A percentile compares a stretch with the other conserved stretches of the same genome.
These are phyloP conservation scores for Synaphobranchus kaupii DNA, from an alignment of 2,797 vertebrate species.

Conservation along the genomic window DNA sequence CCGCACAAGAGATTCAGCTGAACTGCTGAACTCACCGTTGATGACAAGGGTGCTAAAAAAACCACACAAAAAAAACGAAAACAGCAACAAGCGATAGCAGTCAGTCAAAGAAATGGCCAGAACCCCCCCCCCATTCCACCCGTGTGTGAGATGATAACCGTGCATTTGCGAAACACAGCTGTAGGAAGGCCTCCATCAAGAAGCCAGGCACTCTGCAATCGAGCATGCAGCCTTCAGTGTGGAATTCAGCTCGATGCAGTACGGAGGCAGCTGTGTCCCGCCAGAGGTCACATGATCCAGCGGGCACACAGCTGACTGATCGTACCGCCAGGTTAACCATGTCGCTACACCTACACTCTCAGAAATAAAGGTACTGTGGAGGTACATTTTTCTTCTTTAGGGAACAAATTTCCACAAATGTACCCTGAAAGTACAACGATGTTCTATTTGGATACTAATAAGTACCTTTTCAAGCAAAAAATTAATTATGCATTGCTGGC, in stretches of 20 bases:
- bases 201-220: background rate
- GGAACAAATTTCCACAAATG: no score
- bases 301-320: background rate
- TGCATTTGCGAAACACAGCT: background rate
- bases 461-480: no score
- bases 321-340: background rate
- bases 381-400: no score
- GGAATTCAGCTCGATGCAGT: background rate
- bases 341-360: background rate
- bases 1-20: background rate
- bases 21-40: background rate
- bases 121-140: background rate
- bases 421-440: no score
- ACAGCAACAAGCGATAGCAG: background rate
- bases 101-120: background rate
- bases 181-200: background rate
- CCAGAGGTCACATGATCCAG: background rate
- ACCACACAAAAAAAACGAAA: background rate
- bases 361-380: no score
- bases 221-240: background rate
- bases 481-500: no score
- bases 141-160: background rate
- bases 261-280: background rate
- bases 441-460: no score
- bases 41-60: slow-evolving; percentile 1